Conservation (phyloP, 2,888 invertebrate species). For the Xylota segnis region DNA sequence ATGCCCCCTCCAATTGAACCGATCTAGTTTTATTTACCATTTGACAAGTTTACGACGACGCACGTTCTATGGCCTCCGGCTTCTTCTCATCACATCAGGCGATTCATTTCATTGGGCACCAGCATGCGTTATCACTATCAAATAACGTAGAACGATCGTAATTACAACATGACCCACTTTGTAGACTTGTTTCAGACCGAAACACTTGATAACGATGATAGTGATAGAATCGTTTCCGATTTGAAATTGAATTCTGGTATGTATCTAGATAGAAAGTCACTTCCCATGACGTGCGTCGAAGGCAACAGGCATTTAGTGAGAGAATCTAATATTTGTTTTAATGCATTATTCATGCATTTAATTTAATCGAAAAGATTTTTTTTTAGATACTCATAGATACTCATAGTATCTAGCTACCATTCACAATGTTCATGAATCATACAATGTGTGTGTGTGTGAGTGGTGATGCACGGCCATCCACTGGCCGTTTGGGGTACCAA, state of each 20-base stretch:
- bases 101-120: neutral
- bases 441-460: neutral
- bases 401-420: neutral
- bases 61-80: conserved; percentile 31
- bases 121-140: conserved; percentile 54
- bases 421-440: neutral
- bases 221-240: conserved; percentile 35
- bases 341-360: conserved; percentile 56
- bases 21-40: conserved; percentile 61
- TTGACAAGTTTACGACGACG: conserved; percentile 52
- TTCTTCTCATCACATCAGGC: conserved; percentile 23
- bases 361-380: conserved; percentile 35
- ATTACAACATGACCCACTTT: conserved; percentile 52
- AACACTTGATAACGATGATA: conserved; percentile 18
- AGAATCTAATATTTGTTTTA: conserved; percentile 31
- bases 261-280: conserved; percentile 35
- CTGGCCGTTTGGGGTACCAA: conserved; percentile 16
- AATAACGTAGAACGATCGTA: conserved; percentile 31
- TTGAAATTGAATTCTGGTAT: conserved; percentile 6
- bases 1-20: conserved; percentile 72
- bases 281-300: conserved; percentile 55
- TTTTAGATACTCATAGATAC: no score
- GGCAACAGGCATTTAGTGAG: conserved; percentile 38
- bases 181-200: conserved; percentile 6
- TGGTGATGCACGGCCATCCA: neutral